These are phyloP conservation scores for Pseudococcus viburni DNA, from an alignment of 2,888 invertebrate species.

Conservation along the genomic window DNA sequence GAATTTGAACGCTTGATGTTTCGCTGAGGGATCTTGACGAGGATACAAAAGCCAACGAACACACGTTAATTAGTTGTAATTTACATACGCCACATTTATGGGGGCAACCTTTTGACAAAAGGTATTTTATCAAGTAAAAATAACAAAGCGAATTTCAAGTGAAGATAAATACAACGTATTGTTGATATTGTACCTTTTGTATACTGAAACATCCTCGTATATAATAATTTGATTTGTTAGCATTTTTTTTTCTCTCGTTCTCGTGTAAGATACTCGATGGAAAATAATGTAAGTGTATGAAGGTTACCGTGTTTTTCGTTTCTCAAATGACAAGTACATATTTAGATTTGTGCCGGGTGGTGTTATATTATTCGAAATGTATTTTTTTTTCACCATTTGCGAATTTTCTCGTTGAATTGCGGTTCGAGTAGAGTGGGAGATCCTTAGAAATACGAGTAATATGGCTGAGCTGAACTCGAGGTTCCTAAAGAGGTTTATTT, in stretches of 20 bases:
- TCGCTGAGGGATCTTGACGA: background rate
- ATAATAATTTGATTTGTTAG: constrained; percentile 49
- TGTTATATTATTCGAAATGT: too few species aligned
- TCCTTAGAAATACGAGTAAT: too few species aligned
- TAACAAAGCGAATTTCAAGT: constrained; percentile 32
- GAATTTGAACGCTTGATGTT: too few species aligned
- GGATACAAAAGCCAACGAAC: background rate
- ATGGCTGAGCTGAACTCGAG: too few species aligned
- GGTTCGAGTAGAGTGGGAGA: too few species aligned
- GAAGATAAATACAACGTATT: constrained; percentile 42
- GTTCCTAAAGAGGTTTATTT: too few species aligned
- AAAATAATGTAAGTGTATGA: background rate
- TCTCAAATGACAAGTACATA: background rate
- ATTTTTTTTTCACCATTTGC: background rate
- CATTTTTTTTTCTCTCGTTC: background rate
- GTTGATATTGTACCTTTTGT: constrained; percentile 27
- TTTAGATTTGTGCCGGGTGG: too few species aligned
- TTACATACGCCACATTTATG: constrained; percentile 12
- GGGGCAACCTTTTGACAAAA: background rate
- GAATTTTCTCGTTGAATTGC: too few species aligned
- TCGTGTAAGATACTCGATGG: background rate
- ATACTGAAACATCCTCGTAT: background rate
- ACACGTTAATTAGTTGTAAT: constrained; percentile 33
- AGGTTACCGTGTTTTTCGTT: background rate
- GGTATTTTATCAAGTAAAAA: background rate